These are phyloP conservation scores for Lates calcarifer DNA, from an alignment of 2,113 vertebrate species.

Conservation along the genomic window DNA sequence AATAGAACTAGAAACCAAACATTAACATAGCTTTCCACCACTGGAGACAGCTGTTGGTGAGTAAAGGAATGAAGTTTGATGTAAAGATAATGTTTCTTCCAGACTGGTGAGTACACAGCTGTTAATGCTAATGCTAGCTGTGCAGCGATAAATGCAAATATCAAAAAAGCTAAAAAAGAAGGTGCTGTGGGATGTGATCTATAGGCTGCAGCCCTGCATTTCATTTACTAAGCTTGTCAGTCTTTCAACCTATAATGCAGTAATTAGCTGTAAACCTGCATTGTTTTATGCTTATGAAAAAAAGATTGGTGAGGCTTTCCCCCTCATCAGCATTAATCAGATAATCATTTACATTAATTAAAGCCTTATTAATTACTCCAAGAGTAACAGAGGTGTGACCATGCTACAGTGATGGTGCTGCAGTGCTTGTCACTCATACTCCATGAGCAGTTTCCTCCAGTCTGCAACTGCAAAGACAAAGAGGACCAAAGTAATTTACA, in stretches of 20 bases:
- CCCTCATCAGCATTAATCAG: neutral
- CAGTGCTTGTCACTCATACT: neutral
- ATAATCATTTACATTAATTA: constrained; percentile 18
- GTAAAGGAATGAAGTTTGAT: too few species aligned
- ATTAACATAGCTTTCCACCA: too few species aligned
- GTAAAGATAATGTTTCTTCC: too few species aligned
- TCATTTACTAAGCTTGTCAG: neutral
- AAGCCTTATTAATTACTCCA: neutral
- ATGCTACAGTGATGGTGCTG: neutral
- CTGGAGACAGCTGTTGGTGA: too few species aligned
- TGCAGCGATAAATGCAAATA: too few species aligned
- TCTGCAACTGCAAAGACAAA: constrained; percentile 6
- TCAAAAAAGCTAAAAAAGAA: neutral
- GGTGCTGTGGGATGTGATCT: too few species aligned
- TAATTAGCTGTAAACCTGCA: neutral
- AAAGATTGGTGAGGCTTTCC: neutral
- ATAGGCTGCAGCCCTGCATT: neutral
- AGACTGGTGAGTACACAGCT: too few species aligned
- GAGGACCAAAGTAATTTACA: constrained; percentile 1
- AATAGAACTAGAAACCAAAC: too few species aligned
- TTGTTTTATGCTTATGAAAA: neutral
- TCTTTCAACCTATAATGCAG: neutral
- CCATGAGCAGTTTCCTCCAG: neutral
- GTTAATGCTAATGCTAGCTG: too few species aligned
- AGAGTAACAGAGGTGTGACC: neutral